Conservation (phyloP, 2,888 invertebrate species). For the Pollenia griseotomentosa region DNA sequence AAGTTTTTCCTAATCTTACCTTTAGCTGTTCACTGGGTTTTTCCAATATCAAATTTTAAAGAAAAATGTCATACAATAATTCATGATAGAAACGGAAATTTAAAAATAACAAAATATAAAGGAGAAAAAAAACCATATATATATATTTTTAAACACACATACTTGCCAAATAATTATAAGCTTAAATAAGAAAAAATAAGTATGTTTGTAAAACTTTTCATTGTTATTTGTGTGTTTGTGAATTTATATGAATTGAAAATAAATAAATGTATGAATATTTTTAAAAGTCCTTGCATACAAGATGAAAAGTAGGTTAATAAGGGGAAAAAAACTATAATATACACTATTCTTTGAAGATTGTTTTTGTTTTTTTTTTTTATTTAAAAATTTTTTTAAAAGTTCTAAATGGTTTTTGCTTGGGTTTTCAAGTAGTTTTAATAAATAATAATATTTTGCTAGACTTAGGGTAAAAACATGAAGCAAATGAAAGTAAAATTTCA, state of each 20-base stretch:
- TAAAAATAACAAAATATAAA: background rate
- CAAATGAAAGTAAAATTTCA: no score
- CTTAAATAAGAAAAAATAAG: background rate
- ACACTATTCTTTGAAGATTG: slow-evolving; percentile 20
- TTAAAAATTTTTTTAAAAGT: slow-evolving; percentile 1
- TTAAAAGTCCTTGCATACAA: slow-evolving; percentile 27
- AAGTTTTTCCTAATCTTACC: no score
- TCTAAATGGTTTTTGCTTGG: background rate
- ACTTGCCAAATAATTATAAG: slow-evolving; percentile 13
- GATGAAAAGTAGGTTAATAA: slow-evolving; percentile 56
- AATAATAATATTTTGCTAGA: background rate
- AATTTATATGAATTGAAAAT: slow-evolving; percentile 4
- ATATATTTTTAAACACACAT: background rate
- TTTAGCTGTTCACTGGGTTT: background rate
- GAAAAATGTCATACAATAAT: background rate
- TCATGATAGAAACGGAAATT: slow-evolving; percentile 34
- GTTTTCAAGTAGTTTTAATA: slow-evolving; percentile 12
- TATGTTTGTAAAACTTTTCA: slow-evolving; percentile 17
- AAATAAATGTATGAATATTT: background rate
- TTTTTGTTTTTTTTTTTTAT: background rate
- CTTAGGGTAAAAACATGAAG: no score
- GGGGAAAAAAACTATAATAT: slow-evolving; percentile 8
- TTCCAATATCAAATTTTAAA: background rate
- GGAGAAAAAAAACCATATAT: background rate
- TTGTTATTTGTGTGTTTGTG: background rate